Percentiles rank a stretch among this genome's conserved stretches.
phyloP scores from a whole-genome alignment of 2,888 invertebrate species.

The Drosophila niveifrons region DNA sequence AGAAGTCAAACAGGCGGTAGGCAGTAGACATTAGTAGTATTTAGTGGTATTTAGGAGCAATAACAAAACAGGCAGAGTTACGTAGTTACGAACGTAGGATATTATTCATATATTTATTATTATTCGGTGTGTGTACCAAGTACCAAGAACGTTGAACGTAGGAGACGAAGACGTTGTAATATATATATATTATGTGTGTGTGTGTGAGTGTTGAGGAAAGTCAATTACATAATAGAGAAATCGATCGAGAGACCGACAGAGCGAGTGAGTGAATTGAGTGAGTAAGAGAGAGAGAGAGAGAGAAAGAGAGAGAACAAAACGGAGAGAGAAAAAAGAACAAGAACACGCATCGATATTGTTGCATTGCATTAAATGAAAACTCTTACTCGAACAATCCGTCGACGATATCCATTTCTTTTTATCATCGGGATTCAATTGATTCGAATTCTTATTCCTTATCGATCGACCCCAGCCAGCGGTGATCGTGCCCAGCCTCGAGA shows the following conservation, averaged over 20 bases:
- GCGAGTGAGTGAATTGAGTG: constrained; percentile 52
- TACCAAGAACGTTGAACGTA: constrained; percentile 39
- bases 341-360: constrained; percentile 85
- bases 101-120: background rate
- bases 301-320: constrained; percentile 53
- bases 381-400: constrained; percentile 95
- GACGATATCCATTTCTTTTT: constrained; percentile 97
- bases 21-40: constrained; percentile 17
- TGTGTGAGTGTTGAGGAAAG: constrained; percentile 23
- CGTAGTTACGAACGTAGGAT: constrained; percentile 49
- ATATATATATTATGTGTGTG: constrained; percentile 9
- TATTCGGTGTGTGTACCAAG: constrained; percentile 25
- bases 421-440: constrained; percentile 93
- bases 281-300: constrained; percentile 54
- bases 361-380: constrained; percentile 75
- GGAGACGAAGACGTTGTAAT: constrained; percentile 30
- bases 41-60: constrained; percentile 18
- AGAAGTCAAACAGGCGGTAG: constrained; percentile 25
- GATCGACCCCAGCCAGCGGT: constrained; percentile 96
- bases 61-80: constrained; percentile 54
- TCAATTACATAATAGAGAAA: constrained; percentile 35
- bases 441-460: constrained; percentile 93
- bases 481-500: constrained; percentile 95
- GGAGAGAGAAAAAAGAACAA: constrained; percentile 60
- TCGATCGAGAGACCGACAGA: constrained; percentile 30